phyloP scores from a whole-genome alignment of 2,113 vertebrate genomes.

The Neodontobutis hainanensis region DNA sequence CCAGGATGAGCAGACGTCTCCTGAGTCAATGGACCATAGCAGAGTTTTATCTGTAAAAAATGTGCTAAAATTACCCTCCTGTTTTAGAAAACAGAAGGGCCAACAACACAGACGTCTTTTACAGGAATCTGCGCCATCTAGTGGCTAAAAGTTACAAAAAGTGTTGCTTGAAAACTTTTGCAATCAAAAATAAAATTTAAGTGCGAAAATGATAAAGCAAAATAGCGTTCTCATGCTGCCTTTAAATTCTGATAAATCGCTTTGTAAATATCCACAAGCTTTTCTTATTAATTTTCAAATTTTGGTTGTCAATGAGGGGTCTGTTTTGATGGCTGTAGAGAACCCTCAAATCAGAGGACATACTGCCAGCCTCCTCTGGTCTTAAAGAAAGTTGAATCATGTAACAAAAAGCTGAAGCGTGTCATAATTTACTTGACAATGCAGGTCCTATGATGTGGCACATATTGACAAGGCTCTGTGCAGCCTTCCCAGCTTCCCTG shows the following conservation, averaged over 20 bases:
- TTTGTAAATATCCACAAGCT: not conserved
- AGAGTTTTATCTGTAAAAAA: too few species aligned
- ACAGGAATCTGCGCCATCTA: too few species aligned
- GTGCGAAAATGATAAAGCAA: too few species aligned
- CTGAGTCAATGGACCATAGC: too few species aligned
- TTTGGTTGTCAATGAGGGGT: constrained; percentile 1
- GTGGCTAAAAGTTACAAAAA: too few species aligned
- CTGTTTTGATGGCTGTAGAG: not conserved
- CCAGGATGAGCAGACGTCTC: too few species aligned
- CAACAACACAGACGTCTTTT: too few species aligned
- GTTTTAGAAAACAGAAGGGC: too few species aligned
- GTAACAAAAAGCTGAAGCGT: not conserved
- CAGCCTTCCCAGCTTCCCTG: constrained; percentile 44
- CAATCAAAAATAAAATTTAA: constrained; percentile 58
- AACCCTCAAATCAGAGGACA: constrained; percentile 5
- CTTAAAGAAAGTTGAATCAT: constrained; percentile 6
- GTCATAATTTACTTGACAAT: constrained; percentile 15
- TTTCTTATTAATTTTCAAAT: constrained; percentile 4
- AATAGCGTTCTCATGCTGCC: not conserved
- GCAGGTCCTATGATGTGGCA: constrained; percentile 10
- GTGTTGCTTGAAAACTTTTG: constrained; percentile 58
- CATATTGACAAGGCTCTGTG: constrained; percentile 13
- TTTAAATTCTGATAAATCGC: not conserved
- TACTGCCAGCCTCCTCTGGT: constrained; percentile 7
- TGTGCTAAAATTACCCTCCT: too few species aligned